These are phyloP conservation scores for Nasalis larvatus DNA, from an alignment of 2,113 vertebrate genomes.

Conservation along the genomic window DNA sequence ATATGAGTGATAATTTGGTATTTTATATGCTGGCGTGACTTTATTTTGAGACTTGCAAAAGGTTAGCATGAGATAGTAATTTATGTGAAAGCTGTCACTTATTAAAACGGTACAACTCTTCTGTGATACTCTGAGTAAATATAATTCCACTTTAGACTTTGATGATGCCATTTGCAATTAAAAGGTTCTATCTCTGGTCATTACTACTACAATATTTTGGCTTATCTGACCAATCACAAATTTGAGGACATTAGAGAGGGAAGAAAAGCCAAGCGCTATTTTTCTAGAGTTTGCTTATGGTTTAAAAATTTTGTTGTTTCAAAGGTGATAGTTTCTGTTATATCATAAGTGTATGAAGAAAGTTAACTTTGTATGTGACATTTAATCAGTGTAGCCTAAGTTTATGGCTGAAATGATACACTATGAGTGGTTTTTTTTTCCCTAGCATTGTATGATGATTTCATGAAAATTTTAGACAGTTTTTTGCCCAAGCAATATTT, in stretches of 20 bases:
- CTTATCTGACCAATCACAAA: not conserved
- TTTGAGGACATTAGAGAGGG: not conserved
- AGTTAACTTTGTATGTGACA: not conserved
- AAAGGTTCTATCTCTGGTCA: not conserved
- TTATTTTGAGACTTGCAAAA: constrained; percentile 5
- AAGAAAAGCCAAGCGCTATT: not conserved
- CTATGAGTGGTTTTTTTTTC: not conserved
- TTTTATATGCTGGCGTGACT: not conserved
- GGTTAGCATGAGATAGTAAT: not conserved
- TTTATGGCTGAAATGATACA: not conserved
- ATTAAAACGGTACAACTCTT: not conserved
- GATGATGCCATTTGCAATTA: not conserved
- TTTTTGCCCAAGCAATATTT: not conserved
- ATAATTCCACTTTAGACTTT: not conserved
- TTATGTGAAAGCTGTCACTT: not conserved
- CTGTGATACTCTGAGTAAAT: not conserved
- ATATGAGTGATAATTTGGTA: not conserved
- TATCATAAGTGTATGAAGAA: not conserved
- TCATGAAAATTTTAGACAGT: not conserved
- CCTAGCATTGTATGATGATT: not conserved
- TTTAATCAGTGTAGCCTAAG: not conserved
- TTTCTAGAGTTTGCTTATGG: not conserved
- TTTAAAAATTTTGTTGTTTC: not conserved
- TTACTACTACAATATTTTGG: not conserved
- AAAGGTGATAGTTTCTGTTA: not conserved